Percentiles rank a stretch among this genome's conserved stretches.
These are phyloP conservation scores for Haplochromis vanheusdeni DNA, from an alignment of 2,113 vertebrate genomes.

Conservation along the genomic window DNA sequence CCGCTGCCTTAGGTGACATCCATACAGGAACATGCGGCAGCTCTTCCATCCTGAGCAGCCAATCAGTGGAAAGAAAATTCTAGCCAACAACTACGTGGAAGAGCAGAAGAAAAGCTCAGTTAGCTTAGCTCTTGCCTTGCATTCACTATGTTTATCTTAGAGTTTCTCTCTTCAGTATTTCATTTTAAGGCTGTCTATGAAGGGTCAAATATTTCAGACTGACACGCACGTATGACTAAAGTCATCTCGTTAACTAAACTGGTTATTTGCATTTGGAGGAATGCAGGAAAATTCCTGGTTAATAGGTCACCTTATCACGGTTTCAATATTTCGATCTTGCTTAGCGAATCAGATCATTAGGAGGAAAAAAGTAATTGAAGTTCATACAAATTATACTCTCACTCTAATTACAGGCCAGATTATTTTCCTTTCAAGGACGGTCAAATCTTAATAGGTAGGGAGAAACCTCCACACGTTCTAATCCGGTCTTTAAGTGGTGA, in stretches of 20 bases:
- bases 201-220: not conserved
- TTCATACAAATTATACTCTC: rapidly evolving
- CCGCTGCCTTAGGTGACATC: not conserved
- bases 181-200: not conserved
- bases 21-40: rapidly evolving
- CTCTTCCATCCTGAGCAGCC: rapidly evolving
- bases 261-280: not conserved
- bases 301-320: not conserved
- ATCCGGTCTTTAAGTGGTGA: not conserved
- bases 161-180: not conserved
- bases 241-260: not conserved
- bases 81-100: not conserved
- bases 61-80: not conserved
- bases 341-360: not conserved
- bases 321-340: not conserved
- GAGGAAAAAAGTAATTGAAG: rapidly evolving
- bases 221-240: not conserved
- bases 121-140: rapidly evolving
- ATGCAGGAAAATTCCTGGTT: not conserved
- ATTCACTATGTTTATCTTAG: not conserved
- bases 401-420: not conserved
- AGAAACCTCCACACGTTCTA: not conserved
- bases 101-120: not conserved
- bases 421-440: not conserved
- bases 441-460: not conserved